Conservation (phyloP, 2,888 invertebrate genomes). For the Caenorhabditis virilis region DNA sequence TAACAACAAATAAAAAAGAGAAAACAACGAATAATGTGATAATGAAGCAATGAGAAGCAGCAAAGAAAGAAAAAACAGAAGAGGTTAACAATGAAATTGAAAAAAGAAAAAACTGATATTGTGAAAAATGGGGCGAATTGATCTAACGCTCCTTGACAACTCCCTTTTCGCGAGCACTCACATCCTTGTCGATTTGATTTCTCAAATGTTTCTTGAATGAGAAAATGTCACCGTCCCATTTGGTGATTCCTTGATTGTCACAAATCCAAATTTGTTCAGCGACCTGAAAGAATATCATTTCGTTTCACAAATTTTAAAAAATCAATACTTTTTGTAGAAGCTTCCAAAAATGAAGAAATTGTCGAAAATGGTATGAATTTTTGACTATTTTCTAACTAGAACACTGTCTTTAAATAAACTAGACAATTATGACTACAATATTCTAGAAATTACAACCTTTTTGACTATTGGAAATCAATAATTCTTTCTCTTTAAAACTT, state of each 20-base stretch:
- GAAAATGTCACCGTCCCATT: slow-evolving; percentile 95
- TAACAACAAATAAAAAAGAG: neutral
- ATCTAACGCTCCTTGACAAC: slow-evolving; percentile 45
- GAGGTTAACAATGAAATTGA: too few species aligned
- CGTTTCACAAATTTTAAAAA: slow-evolving; percentile 1
- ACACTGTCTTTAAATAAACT: too few species aligned
- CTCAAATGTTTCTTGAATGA: slow-evolving; percentile 93
- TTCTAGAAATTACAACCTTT: too few species aligned
- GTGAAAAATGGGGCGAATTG: slow-evolving; percentile 5
- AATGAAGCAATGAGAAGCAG: neutral
- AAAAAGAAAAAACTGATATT: too few species aligned
- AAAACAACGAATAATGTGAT: neutral
- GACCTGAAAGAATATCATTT: slow-evolving; percentile 76
- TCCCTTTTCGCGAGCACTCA: slow-evolving; percentile 34
- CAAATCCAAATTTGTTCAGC: slow-evolving; percentile 99
- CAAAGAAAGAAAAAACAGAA: slow-evolving; percentile 6
- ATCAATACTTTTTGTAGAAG: neutral
- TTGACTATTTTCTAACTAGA: too few species aligned
- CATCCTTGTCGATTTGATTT: slow-evolving; percentile 81
- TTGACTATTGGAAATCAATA: too few species aligned
- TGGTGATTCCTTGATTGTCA: slow-evolving; percentile 90
- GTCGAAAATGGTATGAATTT: too few species aligned
- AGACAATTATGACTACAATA: too few species aligned
- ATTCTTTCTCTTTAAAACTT: too few species aligned
- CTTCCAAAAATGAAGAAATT: too few species aligned